Evolutionary conservation across 2,797 vertebrate genomes (phyloP).

Genomic region (Tauraco hartlaubi): DNA sequence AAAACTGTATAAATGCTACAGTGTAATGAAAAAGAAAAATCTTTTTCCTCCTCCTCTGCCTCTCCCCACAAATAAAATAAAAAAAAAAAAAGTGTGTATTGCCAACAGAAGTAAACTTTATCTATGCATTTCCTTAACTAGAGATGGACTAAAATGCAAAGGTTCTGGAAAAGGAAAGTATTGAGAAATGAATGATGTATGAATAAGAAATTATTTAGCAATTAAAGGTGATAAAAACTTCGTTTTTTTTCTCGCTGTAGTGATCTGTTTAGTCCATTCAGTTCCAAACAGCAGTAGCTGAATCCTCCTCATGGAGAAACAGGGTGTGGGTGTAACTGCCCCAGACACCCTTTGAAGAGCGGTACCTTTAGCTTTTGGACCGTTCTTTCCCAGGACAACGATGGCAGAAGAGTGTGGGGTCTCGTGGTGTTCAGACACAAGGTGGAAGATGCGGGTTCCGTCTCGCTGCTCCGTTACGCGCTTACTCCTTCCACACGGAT

Average conservation of each 20-base stretch:
- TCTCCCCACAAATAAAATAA: neutral
- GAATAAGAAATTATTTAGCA: conserved; percentile 61
- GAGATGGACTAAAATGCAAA: conserved; percentile 61
- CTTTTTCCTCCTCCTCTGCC: conserved; percentile 51
- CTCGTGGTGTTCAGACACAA: neutral
- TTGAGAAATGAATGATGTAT: conserved; percentile 5
- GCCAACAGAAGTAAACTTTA: conserved; percentile 57
- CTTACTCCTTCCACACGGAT: neutral
- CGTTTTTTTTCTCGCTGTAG: conserved; percentile 24
- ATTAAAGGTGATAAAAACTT: conserved; percentile 65
- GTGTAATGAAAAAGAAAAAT: conserved; percentile 24
- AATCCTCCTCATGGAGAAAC: neutral
- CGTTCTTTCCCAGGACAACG: neutral
- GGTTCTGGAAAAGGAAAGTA: conserved; percentile 40
- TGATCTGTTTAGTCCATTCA: neutral
- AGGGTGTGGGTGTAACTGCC: neutral
- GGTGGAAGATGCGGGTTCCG: accelerated
- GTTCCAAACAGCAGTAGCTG: conserved; percentile 21
- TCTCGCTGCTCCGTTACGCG: accelerated
- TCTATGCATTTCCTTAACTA: neutral
- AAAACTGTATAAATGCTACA: conserved; percentile 80
- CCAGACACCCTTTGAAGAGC: neutral
- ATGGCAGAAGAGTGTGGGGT: accelerated
- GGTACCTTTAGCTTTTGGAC: neutral
- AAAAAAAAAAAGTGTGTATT: neutral